Conservation (phyloP, 2,888 invertebrate genomes). For the Chrysolina americana region DNA sequence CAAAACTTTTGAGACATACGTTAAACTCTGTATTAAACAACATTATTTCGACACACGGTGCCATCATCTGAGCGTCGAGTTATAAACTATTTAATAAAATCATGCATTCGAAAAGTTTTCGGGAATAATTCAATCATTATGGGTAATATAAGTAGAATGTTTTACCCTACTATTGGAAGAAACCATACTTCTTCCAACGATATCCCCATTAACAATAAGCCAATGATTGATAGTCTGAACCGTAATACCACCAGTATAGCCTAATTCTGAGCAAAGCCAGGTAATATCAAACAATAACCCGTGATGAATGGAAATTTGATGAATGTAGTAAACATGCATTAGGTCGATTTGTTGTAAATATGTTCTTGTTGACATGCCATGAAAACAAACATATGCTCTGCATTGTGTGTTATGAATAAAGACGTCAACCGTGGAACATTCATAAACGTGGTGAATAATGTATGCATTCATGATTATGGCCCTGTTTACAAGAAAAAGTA, state of each 20-base stretch:
- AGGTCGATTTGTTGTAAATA: slow-evolving; percentile 16
- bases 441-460: neutral
- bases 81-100: too few relatives aligned
- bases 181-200: too few relatives aligned
- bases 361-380: slow-evolving; percentile 22
- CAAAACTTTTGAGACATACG: too few relatives aligned
- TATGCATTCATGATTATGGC: neutral
- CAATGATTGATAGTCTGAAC: neutral
- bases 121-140: too few relatives aligned
- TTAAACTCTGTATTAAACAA: too few relatives aligned
- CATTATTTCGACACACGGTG: too few relatives aligned
- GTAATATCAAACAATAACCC: slow-evolving; percentile 1
- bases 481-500: neutral
- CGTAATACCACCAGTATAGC: neutral
- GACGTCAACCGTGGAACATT: neutral
- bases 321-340: slow-evolving; percentile 5
- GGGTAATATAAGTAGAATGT: too few relatives aligned
- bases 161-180: too few relatives aligned
- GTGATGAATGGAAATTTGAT: slow-evolving; percentile 12
- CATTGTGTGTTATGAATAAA: slow-evolving; percentile 4
- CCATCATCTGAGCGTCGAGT: too few relatives aligned
- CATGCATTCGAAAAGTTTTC: too few relatives aligned
- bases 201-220: neutral
- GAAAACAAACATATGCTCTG: slow-evolving; percentile 37
- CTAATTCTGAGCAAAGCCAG: slow-evolving; percentile 1